Conservation (phyloP, 2,113 vertebrate genomes). For the Otocyon megalotis region DNA sequence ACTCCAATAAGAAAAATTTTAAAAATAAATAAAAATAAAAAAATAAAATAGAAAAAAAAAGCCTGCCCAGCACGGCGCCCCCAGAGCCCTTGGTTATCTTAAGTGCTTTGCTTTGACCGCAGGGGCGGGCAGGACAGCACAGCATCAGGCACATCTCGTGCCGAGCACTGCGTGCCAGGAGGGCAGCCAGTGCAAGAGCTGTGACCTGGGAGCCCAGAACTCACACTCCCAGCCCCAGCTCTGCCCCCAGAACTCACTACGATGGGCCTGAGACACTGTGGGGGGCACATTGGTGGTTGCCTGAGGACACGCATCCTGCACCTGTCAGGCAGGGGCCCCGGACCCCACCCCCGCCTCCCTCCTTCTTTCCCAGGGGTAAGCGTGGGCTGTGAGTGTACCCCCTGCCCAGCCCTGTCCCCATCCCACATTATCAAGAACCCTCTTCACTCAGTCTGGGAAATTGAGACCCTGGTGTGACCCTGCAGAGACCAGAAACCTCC, state of each 20-base stretch:
- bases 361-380: background rate
- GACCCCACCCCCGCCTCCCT: background rate
- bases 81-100: no score
- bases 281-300: fast-evolving
- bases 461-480: background rate
- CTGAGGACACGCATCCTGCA: background rate
- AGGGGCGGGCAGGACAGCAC: no score
- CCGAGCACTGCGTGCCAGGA: no score
- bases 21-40: no score
- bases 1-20: no score
- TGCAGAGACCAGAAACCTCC: background rate
- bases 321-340: background rate
- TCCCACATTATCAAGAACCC: fast-evolving
- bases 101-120: no score
- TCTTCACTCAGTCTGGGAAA: background rate
- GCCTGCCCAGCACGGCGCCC: no score
- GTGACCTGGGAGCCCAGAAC: background rate
- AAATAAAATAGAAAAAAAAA: no score
- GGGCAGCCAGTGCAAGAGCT: no score
- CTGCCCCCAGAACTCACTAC: background rate
- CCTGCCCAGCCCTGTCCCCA: background rate
- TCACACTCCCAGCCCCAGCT: background rate
- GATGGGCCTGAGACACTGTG: background rate
- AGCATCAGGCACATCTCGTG: no score
- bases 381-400: background rate